Conservation (phyloP, 1,140 invertebrate species). For the Penaeus vannamei region DNA sequence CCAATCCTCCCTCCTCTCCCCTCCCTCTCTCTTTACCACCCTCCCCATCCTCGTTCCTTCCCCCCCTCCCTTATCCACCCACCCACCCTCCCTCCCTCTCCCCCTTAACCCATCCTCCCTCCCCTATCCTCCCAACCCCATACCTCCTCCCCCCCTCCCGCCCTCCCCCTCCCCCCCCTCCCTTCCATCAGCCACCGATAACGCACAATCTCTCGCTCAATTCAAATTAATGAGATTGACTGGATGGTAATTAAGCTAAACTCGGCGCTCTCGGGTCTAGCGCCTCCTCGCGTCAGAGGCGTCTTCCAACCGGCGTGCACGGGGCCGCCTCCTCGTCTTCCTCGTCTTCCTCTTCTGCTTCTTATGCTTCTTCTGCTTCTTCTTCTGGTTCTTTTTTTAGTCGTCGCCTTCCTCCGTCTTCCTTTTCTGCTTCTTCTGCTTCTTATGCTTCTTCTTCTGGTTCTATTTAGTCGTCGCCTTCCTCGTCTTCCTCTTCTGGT, state of each 20-base stretch:
- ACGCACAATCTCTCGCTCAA: conserved; percentile 65
- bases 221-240: conserved; percentile 66
- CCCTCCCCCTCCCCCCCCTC: background rate
- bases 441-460: background rate
- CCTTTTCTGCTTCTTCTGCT: background rate
- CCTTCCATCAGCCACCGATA: conserved; percentile 55
- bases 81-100: too few relatives aligned
- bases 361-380: background rate
- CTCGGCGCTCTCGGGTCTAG: background rate
- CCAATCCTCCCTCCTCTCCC: background rate
- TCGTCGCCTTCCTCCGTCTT: background rate
- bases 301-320: conserved; percentile 4
- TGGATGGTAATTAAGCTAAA: conserved; percentile 66
- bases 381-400: background rate
- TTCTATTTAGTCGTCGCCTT: background rate
- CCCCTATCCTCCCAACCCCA: background rate
- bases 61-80: background rate
- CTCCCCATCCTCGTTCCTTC: background rate
- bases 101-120: too few relatives aligned
- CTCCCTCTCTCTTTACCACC: background rate
- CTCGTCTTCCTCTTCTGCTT: background rate
- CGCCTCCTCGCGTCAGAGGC: conserved; percentile 17
- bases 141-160: background rate
- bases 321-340: background rate
- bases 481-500: background rate